A percentile compares a stretch with the other conserved stretches of the same genome.
Evolutionary conservation across 2,113 vertebrate genomes (phyloP).

Genomic region (Takifugu flavidus): DNA sequence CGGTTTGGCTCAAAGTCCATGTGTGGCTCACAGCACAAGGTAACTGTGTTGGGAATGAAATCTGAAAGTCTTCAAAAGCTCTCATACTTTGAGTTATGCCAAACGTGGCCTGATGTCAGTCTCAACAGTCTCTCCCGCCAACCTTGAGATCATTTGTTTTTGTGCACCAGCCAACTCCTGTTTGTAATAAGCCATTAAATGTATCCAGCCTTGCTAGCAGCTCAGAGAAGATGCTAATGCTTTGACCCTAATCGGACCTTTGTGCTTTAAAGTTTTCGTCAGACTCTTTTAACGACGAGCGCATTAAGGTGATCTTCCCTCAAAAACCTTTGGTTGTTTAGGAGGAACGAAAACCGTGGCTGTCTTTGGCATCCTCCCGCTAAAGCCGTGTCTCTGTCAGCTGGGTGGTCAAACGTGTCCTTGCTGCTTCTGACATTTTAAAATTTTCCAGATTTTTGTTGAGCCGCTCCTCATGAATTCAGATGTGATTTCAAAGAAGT

Average conservation of each 20-base stretch:
- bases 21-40: neutral
- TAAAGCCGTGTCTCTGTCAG: slow-evolving; percentile 20
- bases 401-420: slow-evolving; percentile 27
- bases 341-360: too few species aligned
- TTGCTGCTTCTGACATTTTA: slow-evolving; percentile 33
- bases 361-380: too few species aligned
- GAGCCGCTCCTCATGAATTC: slow-evolving; percentile 45
- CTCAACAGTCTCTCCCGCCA: slow-evolving; percentile 3
- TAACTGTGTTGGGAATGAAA: neutral
- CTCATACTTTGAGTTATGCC: slow-evolving; percentile 1
- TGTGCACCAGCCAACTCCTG: too few species aligned
- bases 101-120: slow-evolving; percentile 7
- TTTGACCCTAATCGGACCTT: too few species aligned
- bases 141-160: too few species aligned
- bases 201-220: too few species aligned
- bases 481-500: slow-evolving; percentile 40
- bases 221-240: too few species aligned
- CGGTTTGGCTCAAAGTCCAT: neutral
- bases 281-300: too few species aligned
- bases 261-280: too few species aligned
- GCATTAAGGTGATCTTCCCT: too few species aligned
- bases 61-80: neutral
- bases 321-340: neutral
- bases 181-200: too few species aligned
- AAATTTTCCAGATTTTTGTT: slow-evolving; percentile 26